Evolutionary conservation across 2,888 invertebrate genomes (phyloP), one percentile per base, ranked within the genome.

Genomic region (Drosophila mimica): DNA sequence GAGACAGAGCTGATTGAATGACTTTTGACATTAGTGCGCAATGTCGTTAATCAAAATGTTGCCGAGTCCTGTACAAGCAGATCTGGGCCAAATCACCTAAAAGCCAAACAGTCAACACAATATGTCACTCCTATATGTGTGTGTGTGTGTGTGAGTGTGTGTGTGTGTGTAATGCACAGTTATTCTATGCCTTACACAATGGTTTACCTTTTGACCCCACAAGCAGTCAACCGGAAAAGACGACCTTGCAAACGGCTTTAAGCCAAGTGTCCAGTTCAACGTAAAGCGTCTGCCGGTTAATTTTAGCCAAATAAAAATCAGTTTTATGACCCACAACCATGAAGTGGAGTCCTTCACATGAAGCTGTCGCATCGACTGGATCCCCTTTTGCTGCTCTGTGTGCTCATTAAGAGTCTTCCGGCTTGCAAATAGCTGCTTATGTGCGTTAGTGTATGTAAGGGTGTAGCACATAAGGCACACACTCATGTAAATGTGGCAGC

Each of bases 21-120:
- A 88, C 85, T 86, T 89, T 88, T 82, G 89, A 88, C 89, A 87
- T 86, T 84, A 86, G 85, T 69, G 82, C 74, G 79, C 66, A 87
- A 87, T 90, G 88, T 90, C 86, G 91, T 90, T 86, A 90, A 86
- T 86, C 86, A 89, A 90, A 89, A 89, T 76, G 85, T 70, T 74
- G 76, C 73, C 57, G 73, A 70, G 71, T 73, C 65, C 7, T 52
- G 4, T 70, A 56, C 61, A 43, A 64, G 48, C 56, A 74, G 40
- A 63, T 63, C 57, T 77, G 34, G 74, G 65, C 57, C 69, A 71
- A 64, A 77, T 61, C 58, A 76, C 70, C 70, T 61, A 56, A 70
- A 69, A 52, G 70, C 58, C 66, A 71, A 73, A 60, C 59, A 79
- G 60, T 66, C 70, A 71, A 75, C 70, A 75, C 76, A 71, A 60